These are phyloP conservation scores for Dromius quadrimaculatus DNA, from an alignment of 2,888 invertebrate species.

Conservation along the genomic window DNA sequence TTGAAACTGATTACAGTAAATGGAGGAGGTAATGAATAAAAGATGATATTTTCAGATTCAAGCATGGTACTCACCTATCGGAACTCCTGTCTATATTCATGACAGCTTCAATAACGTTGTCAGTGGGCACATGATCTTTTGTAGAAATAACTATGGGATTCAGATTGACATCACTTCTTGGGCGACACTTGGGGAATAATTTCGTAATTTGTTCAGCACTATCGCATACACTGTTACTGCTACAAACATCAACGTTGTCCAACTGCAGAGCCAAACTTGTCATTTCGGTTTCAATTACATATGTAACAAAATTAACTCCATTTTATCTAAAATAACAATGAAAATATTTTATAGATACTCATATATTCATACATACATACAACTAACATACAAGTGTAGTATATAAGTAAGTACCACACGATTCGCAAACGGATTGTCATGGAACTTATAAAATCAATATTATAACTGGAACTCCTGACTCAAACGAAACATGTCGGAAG, in stretches of 20 bases:
- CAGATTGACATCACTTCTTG: conserved; percentile 73
- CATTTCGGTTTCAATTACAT: conserved; percentile 61
- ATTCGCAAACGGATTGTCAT: conserved; percentile 33
- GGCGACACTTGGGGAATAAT: conserved; percentile 89
- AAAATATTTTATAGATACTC: conserved; percentile 14
- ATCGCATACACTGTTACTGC: conserved; percentile 63
- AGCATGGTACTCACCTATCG: conserved; percentile 62
- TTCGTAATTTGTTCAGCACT: conserved; percentile 83
- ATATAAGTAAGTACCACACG: neutral
- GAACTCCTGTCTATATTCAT: conserved; percentile 69
- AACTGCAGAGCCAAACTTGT: conserved; percentile 66
- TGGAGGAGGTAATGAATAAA: too few relatives aligned
- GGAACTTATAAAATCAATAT: conserved; percentile 45
- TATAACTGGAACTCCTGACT: conserved; percentile 30
- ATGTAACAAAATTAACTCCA: conserved; percentile 34
- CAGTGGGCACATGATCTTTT: conserved; percentile 65
- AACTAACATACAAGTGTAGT: conserved; percentile 15
- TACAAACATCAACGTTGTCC: conserved; percentile 64
- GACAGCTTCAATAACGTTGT: conserved; percentile 65
- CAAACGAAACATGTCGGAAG: conserved; percentile 20
- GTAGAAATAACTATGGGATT: conserved; percentile 66
- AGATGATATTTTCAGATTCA: conserved; percentile 6
- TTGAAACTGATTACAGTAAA: too few relatives aligned
- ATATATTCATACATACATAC: conserved; percentile 29
- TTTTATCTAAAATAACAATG: conserved; percentile 32